Percentiles rank a stretch among this genome's conserved stretches.
phyloP scores from a whole-genome alignment of 2,888 invertebrate species.

The Aleiodes testaceus region DNA sequence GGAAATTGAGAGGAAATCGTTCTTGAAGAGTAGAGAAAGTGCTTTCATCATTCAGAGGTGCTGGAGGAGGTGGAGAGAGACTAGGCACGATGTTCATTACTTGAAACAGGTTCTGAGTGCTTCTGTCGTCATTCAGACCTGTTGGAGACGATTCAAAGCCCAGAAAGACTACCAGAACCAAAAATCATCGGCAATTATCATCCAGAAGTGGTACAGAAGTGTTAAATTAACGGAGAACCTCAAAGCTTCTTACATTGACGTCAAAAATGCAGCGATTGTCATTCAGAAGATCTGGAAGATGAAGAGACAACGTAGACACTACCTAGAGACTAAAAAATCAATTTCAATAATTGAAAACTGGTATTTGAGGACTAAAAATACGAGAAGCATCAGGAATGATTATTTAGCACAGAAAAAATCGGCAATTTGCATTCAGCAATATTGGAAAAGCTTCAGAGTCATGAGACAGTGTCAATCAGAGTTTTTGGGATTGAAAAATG shows the following conservation, averaged over 20 bases:
- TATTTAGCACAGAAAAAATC: slow-evolving; percentile 47
- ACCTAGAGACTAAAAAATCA: slow-evolving; percentile 68
- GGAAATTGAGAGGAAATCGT: slow-evolving; percentile 67
- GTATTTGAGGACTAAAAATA: slow-evolving; percentile 62
- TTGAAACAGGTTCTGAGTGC: slow-evolving; percentile 44
- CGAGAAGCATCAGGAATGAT: slow-evolving; percentile 45
- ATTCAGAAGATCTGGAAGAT: slow-evolving; percentile 71
- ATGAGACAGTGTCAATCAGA: slow-evolving; percentile 29
- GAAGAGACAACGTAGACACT: slow-evolving; percentile 64
- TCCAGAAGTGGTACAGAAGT: slow-evolving; percentile 58
- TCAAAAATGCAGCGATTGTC: slow-evolving; percentile 51
- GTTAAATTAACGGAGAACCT: slow-evolving; percentile 40
- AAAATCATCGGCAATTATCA: slow-evolving; percentile 46
- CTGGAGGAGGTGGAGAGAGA: slow-evolving; percentile 64
- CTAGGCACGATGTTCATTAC: slow-evolving; percentile 48
- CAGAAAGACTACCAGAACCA: slow-evolving; percentile 47
- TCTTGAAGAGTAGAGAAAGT: slow-evolving; percentile 63
- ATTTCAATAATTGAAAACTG: slow-evolving; percentile 75
- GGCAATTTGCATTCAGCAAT: slow-evolving; percentile 59
- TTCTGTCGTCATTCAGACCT: slow-evolving; percentile 58
- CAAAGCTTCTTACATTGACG: slow-evolving; percentile 33
- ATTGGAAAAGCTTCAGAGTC: slow-evolving; percentile 56
- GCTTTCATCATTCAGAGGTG: slow-evolving; percentile 72
- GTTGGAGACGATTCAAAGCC: slow-evolving; percentile 54
- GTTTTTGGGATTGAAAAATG: slow-evolving; percentile 46